These are phyloP conservation scores for Scomber japonicus DNA, from an alignment of 2,113 vertebrate species.

Conservation along the genomic window DNA sequence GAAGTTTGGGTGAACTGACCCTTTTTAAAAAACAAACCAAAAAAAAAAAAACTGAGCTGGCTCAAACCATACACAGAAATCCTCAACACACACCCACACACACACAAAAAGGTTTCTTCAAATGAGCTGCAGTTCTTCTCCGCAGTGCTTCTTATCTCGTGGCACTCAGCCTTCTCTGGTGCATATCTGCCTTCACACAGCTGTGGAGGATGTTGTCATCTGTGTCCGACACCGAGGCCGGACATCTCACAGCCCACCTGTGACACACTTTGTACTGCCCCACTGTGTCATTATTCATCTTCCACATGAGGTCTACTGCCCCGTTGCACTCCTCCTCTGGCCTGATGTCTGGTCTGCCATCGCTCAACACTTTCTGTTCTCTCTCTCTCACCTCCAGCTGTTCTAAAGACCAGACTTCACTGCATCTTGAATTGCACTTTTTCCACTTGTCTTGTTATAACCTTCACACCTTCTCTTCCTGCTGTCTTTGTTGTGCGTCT, in stretches of 20 bases:
- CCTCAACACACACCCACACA: background rate
- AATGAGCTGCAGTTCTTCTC: constrained; percentile 32
- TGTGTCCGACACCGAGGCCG: constrained; percentile 21
- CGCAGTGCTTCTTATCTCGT: constrained; percentile 19
- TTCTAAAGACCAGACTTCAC: constrained; percentile 36
- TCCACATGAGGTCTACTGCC: constrained; percentile 24
- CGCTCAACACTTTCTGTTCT: constrained; percentile 9
- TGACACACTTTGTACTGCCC: constrained; percentile 15
- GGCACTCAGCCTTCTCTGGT: constrained; percentile 2
- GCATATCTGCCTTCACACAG: constrained; percentile 22
- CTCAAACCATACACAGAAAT: background rate
- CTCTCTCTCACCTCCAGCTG: constrained; percentile 16
- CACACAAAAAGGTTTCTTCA: constrained; percentile 14
- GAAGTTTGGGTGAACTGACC: constrained; percentile 26
- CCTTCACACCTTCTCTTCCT: constrained; percentile 22
- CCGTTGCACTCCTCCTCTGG: constrained; percentile 4
- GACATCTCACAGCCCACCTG: constrained; percentile 27
- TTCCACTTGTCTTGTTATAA: constrained; percentile 15
- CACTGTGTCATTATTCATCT: constrained; percentile 1
- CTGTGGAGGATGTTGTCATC: constrained; percentile 34
- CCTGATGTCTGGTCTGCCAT: constrained; percentile 10
- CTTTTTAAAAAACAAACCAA: background rate
- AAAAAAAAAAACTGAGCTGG: background rate
- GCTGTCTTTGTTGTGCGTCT: constrained; percentile 6
- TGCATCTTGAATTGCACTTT: constrained; percentile 56